A percentile compares a stretch with the other conserved stretches of the same genome.
phyloP scores from a whole-genome alignment of 2,888 invertebrate genomes.

The Watsonalla binaria region DNA sequence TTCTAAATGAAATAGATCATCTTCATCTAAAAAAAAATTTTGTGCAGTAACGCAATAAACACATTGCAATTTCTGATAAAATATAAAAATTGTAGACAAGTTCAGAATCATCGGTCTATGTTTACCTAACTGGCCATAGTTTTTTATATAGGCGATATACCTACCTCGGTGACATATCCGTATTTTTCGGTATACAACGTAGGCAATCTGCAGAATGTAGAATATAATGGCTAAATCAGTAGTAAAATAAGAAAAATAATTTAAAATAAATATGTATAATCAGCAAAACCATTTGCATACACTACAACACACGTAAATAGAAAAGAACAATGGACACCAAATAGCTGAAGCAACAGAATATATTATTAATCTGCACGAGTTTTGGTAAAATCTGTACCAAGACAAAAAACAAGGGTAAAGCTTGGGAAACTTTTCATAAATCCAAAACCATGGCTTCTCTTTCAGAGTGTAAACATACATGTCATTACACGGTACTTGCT shows the following conservation, averaged over 20 bases:
- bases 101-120: too few relatives aligned
- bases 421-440: constrained; percentile 22
- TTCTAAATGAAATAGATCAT: too few relatives aligned
- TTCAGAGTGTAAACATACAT: constrained; percentile 19
- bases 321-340: constrained; percentile 40
- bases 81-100: too few relatives aligned
- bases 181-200: too few relatives aligned
- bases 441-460: constrained; percentile 18
- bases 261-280: not conserved
- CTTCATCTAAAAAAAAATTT: too few relatives aligned
- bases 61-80: too few relatives aligned
- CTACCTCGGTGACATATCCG: too few relatives aligned
- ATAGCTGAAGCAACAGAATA: constrained; percentile 26
- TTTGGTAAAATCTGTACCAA: constrained; percentile 17
- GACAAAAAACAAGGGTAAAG: constrained; percentile 28
- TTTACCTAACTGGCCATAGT: too few relatives aligned
- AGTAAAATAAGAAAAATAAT: not conserved
- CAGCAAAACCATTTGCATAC: constrained; percentile 13
- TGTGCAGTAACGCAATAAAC: too few relatives aligned
- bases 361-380: constrained; percentile 13
- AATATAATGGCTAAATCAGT: too few relatives aligned
- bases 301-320: constrained; percentile 26
- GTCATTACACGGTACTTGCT: constrained; percentile 9
- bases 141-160: too few relatives aligned
- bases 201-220: too few relatives aligned